phyloP scores from a whole-genome alignment of 2,113 vertebrate species.

The Catharus bicknelli region DNA sequence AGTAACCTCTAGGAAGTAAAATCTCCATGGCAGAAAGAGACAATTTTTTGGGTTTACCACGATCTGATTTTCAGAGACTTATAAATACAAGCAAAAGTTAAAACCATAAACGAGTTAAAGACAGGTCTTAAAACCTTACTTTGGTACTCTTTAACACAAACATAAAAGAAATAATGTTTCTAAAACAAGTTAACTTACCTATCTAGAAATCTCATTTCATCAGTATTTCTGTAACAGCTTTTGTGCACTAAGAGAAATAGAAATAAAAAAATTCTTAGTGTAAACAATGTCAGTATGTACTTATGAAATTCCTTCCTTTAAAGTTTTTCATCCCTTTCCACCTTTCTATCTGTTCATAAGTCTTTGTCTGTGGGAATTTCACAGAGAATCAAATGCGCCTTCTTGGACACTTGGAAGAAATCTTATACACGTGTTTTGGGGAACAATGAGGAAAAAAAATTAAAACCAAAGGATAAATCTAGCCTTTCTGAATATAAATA shows the following conservation, averaged over 20 bases:
- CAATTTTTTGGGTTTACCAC: not conserved
- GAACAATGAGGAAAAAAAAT: not conserved
- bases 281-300: not conserved
- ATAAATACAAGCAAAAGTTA: not conserved
- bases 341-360: not conserved
- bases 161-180: not conserved
- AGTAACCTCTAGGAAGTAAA: slow-evolving; percentile 23
- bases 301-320: not conserved
- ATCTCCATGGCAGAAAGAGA: not conserved
- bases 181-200: not conserved
- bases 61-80: not conserved
- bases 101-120: not conserved
- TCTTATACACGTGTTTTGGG: not conserved
- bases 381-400: accelerated
- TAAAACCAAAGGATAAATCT: not conserved
- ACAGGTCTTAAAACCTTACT: not conserved
- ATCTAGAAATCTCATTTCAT: not conserved
- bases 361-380: not conserved
- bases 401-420: not conserved
- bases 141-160: not conserved
- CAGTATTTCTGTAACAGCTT: not conserved
- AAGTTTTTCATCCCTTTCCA: not conserved
- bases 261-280: not conserved
- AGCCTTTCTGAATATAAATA: not conserved
- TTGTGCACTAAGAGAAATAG: not conserved